Base-by-base conservation (phyloP, 2,888 invertebrate genomes). In the Melinaea marsaeus region DNA sequence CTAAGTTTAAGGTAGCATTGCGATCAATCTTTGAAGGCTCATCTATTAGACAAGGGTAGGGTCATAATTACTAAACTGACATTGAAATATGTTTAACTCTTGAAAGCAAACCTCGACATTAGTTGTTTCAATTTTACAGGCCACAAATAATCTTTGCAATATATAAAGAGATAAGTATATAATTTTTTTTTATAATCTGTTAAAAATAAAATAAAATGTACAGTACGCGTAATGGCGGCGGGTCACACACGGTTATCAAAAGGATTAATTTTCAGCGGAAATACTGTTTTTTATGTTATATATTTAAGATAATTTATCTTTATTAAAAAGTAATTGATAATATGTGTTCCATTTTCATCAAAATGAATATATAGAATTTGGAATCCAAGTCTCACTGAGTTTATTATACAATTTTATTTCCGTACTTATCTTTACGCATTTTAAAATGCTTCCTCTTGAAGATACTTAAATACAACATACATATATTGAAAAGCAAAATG, bases 1-100 rank as follows among this genome's bases (percentile, higher is more conserved):
- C 42, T 63, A 55, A 66, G 55, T 55, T 61, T 32, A 32, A 11
- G 22, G 32, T 22, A n/a, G 13, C 22, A 32, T 51, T 32, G 32
- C 1, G 32, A 51, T 32, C 22, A 13, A 51, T 22, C 51, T 9
- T 51, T 51, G 51, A 32, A 22, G 32, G 42, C 9, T 42, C 42
- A 42, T 42, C 42, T 42, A 1, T 42, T 42, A 7, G 42, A 42
- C 42, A 7, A 42, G 42, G 42, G 42, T 42, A 42, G 42, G 42
- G 42, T 42, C 42, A 9, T 42, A 9, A 42, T 42, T 42, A 42
- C 42, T 42, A 42, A 42, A 42, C 42, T 9, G 9, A 42, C 42
- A 42, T 9, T 42, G 42, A 42, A 42, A 42, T 42, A 42, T 42
- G 42, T 42, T 42, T 42, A 42, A 42, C 42, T 42, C 9, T 42